phyloP scores from a whole-genome alignment of 2,113 vertebrate genomes.

The Puma concolor region DNA sequence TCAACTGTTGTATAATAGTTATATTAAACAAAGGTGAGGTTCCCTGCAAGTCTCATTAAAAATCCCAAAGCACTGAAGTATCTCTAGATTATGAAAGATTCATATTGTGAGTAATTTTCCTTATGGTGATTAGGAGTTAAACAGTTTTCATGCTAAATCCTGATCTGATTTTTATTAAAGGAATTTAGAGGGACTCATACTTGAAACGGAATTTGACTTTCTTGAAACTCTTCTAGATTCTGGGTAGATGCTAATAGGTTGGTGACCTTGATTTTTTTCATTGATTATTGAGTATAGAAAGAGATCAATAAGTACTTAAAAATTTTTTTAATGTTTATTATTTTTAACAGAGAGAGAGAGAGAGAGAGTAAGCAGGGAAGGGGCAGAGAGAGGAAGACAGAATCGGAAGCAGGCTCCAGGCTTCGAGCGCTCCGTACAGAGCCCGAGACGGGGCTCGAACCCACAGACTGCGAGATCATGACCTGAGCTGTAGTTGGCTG shows the following conservation, averaged over 20 bases:
- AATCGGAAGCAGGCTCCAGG: too few species aligned
- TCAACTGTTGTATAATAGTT: constrained; percentile 31
- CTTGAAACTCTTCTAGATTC: constrained; percentile 14
- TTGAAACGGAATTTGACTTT: constrained; percentile 43
- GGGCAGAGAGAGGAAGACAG: too few species aligned
- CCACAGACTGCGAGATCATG: too few species aligned
- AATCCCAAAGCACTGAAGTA: background rate
- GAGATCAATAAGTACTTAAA: background rate
- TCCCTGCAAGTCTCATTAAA: constrained; percentile 25
- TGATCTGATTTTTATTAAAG: constrained; percentile 9
- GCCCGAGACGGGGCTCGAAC: too few species aligned
- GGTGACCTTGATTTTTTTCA: background rate
- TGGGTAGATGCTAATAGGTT: background rate
- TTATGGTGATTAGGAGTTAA: background rate
- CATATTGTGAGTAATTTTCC: constrained; percentile 27
- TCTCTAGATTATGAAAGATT: constrained; percentile 13
- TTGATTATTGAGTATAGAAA: background rate
- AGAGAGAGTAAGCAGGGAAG: too few species aligned
- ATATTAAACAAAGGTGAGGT: constrained; percentile 22
- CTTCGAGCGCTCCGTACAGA: too few species aligned
- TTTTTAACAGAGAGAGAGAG: too few species aligned
- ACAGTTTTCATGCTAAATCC: constrained; percentile 27
- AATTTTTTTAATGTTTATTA: too few species aligned
- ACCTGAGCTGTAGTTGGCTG: too few species aligned
- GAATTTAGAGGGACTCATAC: background rate